phyloP scores from a whole-genome alignment of 2,797 vertebrate genomes.

The Melanotaenia boesemani region DNA sequence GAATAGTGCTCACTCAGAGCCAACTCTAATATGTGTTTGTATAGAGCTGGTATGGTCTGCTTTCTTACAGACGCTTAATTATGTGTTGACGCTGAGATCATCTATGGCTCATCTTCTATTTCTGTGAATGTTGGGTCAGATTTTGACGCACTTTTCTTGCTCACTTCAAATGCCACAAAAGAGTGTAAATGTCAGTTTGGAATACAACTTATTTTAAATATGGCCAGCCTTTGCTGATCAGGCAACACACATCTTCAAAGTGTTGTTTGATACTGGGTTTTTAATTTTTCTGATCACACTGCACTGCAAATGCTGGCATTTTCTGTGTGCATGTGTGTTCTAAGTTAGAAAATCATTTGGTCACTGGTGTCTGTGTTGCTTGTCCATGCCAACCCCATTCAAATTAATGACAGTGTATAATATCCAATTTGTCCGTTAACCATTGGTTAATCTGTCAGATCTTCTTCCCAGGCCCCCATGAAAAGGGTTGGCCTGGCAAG shows the following conservation, averaged over 20 bases:
- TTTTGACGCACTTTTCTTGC: constrained; percentile 20
- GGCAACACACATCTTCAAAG: not conserved
- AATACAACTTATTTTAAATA: constrained; percentile 9
- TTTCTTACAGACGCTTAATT: constrained; percentile 58
- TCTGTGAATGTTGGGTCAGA: constrained; percentile 9
- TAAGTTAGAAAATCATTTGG: constrained; percentile 56
- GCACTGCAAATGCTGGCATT: constrained; percentile 1
- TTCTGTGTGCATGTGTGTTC: constrained; percentile 22
- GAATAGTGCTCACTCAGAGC: constrained; percentile 25
- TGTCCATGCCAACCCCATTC: constrained; percentile 63
- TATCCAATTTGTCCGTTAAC: constrained; percentile 70
- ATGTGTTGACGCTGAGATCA: constrained; percentile 54
- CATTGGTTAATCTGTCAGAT: constrained; percentile 73
- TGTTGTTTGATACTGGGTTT: constrained; percentile 8
- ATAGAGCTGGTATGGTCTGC: constrained; percentile 39
- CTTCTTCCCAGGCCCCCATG: constrained; percentile 61
- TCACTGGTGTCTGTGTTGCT: constrained; percentile 43
- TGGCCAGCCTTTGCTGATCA: not conserved
- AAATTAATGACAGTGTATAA: constrained; percentile 73
- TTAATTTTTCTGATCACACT: constrained; percentile 25
- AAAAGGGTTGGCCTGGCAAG: constrained; percentile 66
- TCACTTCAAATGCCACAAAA: constrained; percentile 2
- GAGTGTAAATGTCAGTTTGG: not conserved
- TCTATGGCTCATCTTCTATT: constrained; percentile 38
- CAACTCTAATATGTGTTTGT: constrained; percentile 61